phyloP scores from a whole-genome alignment of 2,888 invertebrate genomes.

The Hyposoter dolosus region DNA sequence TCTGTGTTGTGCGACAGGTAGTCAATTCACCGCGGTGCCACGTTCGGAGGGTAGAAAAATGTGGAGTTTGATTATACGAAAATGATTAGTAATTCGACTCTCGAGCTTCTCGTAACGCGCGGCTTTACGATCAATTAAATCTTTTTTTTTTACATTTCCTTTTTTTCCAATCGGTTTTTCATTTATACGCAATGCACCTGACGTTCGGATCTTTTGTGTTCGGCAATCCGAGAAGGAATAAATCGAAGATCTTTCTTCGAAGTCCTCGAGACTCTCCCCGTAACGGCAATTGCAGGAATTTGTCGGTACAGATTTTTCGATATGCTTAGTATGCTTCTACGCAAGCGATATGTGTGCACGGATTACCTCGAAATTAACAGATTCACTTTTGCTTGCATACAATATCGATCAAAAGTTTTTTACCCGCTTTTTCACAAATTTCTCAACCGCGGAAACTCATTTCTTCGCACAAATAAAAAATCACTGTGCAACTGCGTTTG shows the following conservation, averaged over 20 bases:
- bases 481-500: neutral
- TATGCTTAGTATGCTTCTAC: conserved; percentile 11
- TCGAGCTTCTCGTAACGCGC: conserved; percentile 7
- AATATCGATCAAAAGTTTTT: conserved; percentile 21
- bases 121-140: neutral
- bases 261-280: conserved; percentile 30
- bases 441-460: neutral
- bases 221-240: conserved; percentile 35
- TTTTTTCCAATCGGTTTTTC: neutral
- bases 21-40: neutral
- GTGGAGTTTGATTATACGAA: conserved; percentile 20
- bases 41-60: neutral
- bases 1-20: neutral
- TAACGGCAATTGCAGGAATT: conserved; percentile 42
- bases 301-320: conserved; percentile 33
- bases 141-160: neutral
- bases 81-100: conserved; percentile 42
- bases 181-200: conserved; percentile 36
- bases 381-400: neutral
- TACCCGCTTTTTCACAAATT: neutral
- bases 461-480: neutral
- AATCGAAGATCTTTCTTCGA: conserved; percentile 53
- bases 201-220: conserved; percentile 52
- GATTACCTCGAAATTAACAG: conserved; percentile 5
- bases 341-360: conserved; percentile 13